Evolutionary conservation across 2,888 invertebrate genomes (phyloP), one percentile per base, ranked within the genome.

Genomic region (Alsophila aescularia): DNA sequence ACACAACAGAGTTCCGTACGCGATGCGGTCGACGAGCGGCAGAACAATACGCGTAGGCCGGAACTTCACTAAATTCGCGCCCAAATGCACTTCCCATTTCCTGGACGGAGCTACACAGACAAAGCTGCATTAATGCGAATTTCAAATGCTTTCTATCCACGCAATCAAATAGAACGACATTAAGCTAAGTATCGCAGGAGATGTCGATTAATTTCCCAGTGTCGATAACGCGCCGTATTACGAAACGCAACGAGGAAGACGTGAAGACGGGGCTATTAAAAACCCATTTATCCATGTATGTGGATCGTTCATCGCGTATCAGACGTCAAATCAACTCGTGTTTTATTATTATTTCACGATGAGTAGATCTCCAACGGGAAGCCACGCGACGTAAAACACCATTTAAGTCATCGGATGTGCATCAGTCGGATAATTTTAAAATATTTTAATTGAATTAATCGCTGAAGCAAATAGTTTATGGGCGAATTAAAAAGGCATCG

Each of bases 71-170:
- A 67, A 83, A 79, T 83, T 81, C 79, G 76, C 75, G 74, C 69
- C 69, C 75, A 79, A 83, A 83, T 85, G 82, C 83, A 83, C 75
- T 74, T 75, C 62, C 67, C 71, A 77, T 72, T 83, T 83, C 82
- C 81, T 75, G 65, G 51, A 61, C 57, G 64, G 60, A 63, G 59
- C 51, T 45, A 37, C 64, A 67, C 67, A 72, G 74, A 70, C 67
- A 72, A 59, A 45, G 61, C 62, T 67, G 63, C 70, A 72, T 70
- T 70, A 73, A 68, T 67, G 63, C 58, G 61, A 68, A 75, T 70
- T 72, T 69, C 55, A 63, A 62, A 62, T 61, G 69, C 64, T 67
- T 67, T 69, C 67, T 69, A 69, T 67, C 65, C 62, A 62, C 66
- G 67, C 65, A 67, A 72, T 73, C 66, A 68, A 63, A 70, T 73